Conservation (phyloP, 2,797 vertebrate genomes). For the Periparus ater region DNA sequence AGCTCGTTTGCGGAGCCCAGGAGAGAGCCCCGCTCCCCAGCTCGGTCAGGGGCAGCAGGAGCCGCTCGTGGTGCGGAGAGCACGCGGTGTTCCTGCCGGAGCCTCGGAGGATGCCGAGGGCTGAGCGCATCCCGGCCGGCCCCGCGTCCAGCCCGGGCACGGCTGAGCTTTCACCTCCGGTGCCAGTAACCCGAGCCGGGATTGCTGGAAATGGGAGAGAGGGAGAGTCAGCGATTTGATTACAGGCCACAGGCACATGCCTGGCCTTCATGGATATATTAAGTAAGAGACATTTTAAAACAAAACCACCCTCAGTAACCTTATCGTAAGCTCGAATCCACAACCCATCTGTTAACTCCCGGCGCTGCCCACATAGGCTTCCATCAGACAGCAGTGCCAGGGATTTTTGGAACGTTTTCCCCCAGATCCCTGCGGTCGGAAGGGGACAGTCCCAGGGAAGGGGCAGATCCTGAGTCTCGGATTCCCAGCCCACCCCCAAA, state of each 20-base stretch:
- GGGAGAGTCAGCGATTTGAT: slow-evolving; percentile 53
- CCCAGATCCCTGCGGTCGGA: background rate
- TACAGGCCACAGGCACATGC: slow-evolving; percentile 69
- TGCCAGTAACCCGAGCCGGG: slow-evolving; percentile 51
- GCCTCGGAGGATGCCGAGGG: background rate
- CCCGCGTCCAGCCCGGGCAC: background rate
- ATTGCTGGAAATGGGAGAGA: slow-evolving; percentile 44
- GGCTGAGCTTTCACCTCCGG: slow-evolving; percentile 49
- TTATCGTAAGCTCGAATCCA: slow-evolving; percentile 44
- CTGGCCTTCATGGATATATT: slow-evolving; percentile 66
- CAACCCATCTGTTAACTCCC: slow-evolving; percentile 48
- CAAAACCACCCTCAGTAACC: slow-evolving; percentile 64
- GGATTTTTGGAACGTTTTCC: background rate
- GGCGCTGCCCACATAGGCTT: slow-evolving; percentile 34
- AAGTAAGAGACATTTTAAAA: slow-evolving; percentile 68
- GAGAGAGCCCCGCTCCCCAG: background rate
- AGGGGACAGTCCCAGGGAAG: background rate
- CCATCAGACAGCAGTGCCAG: background rate
- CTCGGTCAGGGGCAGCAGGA: background rate
- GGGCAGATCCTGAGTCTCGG: background rate
- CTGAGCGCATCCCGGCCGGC: background rate
- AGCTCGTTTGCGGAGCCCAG: background rate
- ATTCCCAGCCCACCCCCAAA: background rate
- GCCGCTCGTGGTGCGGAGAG: background rate
- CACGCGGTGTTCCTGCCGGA: background rate